phyloP scores from a whole-genome alignment of 2,797 vertebrate genomes.

The Meriones psammophilus region DNA sequence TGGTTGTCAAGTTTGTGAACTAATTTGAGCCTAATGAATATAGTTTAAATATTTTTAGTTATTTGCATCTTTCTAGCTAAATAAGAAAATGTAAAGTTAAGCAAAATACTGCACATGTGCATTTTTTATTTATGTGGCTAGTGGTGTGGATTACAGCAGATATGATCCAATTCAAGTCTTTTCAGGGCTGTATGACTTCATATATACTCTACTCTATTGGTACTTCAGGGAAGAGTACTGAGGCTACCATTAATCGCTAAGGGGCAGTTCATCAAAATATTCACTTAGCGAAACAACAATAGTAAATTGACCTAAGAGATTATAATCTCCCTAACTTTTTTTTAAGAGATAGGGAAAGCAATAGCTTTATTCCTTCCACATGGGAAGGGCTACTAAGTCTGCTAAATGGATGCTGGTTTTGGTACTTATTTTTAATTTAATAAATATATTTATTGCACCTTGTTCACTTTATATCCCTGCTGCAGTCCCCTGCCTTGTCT shows the following conservation, averaged over 20 bases:
- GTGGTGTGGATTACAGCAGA: neutral
- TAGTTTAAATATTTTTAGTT: neutral
- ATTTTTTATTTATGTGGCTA: neutral
- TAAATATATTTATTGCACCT: no score
- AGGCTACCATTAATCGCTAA: neutral
- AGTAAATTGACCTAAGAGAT: neutral
- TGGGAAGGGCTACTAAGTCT: no score
- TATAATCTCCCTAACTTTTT: neutral
- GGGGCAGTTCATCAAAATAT: neutral
- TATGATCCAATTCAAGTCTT: neutral
- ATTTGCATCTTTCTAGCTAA: neutral
- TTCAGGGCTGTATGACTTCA: neutral
- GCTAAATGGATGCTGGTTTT: no score
- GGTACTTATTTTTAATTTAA: no score
- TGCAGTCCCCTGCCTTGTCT: no score
- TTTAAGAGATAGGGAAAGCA: no score
- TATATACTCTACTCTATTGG: neutral
- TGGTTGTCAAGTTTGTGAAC: neutral
- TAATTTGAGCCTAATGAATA: neutral
- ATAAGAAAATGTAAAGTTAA: neutral
- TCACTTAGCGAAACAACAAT: neutral
- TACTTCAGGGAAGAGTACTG: neutral
- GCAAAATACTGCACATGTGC: neutral
- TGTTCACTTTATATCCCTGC: no score
- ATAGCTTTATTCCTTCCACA: no score